Evolutionary conservation across 2,888 invertebrate species (phyloP).

Genomic region (Cotesia congregata): DNA sequence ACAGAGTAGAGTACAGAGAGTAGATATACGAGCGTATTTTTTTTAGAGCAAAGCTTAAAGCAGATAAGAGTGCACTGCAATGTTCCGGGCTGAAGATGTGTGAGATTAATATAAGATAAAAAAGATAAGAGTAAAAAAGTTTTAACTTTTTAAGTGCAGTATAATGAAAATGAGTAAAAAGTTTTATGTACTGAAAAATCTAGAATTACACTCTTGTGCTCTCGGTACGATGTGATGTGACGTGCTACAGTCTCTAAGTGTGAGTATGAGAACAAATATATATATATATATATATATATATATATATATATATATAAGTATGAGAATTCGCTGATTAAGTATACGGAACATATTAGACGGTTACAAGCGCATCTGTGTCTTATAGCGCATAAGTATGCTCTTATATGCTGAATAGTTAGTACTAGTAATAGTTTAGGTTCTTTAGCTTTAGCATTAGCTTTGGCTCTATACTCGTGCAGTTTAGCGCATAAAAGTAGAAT

Average conservation of each 20-base stretch:
- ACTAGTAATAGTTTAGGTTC: not conserved
- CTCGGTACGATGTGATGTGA: too few species aligned
- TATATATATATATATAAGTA: not conserved
- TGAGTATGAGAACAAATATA: too few species aligned
- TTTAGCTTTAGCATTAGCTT: not conserved
- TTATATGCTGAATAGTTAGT: not conserved
- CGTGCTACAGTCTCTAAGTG: too few species aligned
- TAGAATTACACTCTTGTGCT: too few species aligned
- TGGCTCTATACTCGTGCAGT: not conserved
- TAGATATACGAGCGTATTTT: not conserved
- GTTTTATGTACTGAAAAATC: too few species aligned
- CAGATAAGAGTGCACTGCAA: not conserved
- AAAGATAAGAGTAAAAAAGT: not conserved
- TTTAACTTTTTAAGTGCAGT: too few species aligned
- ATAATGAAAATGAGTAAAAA: too few species aligned
- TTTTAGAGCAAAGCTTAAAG: not conserved
- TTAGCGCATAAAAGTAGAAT: not conserved
- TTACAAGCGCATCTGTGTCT: constrained; percentile 47
- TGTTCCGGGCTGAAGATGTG: constrained; percentile 5
- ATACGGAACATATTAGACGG: constrained; percentile 47
- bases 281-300: too few species aligned
- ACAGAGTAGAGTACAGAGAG: not conserved
- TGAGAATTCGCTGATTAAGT: constrained; percentile 44
- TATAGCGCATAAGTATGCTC: not conserved
- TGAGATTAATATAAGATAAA: not conserved